Evolutionary conservation across 2,113 vertebrate genomes (phyloP).

Genomic region (Rhadina sibilatrix): DNA sequence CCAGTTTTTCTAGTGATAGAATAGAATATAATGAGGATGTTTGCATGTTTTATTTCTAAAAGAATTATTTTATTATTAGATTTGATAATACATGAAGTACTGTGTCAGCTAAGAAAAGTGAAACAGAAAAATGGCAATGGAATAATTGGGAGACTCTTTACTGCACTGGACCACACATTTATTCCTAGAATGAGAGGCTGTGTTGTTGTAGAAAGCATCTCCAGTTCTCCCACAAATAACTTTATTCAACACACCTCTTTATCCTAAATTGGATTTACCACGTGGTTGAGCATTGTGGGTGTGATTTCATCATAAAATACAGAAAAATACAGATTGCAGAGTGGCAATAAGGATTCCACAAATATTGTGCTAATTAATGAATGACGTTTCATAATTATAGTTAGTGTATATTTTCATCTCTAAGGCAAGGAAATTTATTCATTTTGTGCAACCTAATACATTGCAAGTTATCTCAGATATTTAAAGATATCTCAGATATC

Average conservation of each 20-base stretch:
- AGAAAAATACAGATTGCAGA: background rate
- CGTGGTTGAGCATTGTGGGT: background rate
- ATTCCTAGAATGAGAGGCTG: background rate
- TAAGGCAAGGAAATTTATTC: background rate
- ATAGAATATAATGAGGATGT: background rate
- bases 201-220: background rate
- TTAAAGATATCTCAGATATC: background rate
- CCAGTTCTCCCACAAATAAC: background rate
- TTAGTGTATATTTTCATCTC: background rate
- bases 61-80: background rate
- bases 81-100: background rate
- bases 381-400: background rate
- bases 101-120: background rate
- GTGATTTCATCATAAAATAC: background rate
- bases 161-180: background rate
- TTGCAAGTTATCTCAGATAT: background rate
- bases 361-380: background rate
- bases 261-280: background rate
- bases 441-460: background rate
- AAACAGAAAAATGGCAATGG: background rate
- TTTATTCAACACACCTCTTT: background rate
- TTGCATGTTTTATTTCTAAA: background rate
- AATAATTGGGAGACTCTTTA: background rate
- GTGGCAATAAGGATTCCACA: background rate
- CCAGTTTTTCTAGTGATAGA: background rate